Evolutionary conservation across 1,140 invertebrate species (phyloP).

Genomic region (Magallana gigas): DNA sequence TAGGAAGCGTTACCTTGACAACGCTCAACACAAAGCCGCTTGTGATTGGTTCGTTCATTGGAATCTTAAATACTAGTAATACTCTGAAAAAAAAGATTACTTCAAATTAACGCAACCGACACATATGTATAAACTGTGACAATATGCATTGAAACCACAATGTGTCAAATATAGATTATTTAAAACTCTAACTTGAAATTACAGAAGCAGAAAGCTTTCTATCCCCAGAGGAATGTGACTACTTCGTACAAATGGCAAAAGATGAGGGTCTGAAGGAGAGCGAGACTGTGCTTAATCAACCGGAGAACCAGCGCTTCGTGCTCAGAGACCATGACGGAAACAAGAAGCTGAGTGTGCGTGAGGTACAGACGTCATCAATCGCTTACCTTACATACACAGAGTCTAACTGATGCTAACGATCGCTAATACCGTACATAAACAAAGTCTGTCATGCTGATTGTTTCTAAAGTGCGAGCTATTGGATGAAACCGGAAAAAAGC

Average conservation of each 20-base stretch:
- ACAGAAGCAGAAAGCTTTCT: conserved; percentile 42
- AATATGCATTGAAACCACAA: no score
- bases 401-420: no score
- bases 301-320: conserved; percentile 9
- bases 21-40: conserved; percentile 38
- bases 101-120: no score
- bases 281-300: conserved; percentile 16
- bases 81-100: no score
- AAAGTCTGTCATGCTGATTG: no score
- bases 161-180: no score
- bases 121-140: no score
- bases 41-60: conserved; percentile 5
- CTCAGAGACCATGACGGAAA: conserved; percentile 37
- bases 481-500: no score
- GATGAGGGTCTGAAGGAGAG: conserved; percentile 36
- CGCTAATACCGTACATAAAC: no score
- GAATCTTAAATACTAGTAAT: no score
- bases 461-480: no score
- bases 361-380: not conserved
- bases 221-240: conserved; percentile 37
- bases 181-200: not conserved
- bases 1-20: conserved; percentile 9
- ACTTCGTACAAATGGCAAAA: conserved; percentile 34
- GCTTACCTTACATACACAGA: no score
- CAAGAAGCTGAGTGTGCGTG: conserved; percentile 16